These are phyloP conservation scores for Adela reaumurella DNA, from an alignment of 2,888 invertebrate species.

Conservation along the genomic window DNA sequence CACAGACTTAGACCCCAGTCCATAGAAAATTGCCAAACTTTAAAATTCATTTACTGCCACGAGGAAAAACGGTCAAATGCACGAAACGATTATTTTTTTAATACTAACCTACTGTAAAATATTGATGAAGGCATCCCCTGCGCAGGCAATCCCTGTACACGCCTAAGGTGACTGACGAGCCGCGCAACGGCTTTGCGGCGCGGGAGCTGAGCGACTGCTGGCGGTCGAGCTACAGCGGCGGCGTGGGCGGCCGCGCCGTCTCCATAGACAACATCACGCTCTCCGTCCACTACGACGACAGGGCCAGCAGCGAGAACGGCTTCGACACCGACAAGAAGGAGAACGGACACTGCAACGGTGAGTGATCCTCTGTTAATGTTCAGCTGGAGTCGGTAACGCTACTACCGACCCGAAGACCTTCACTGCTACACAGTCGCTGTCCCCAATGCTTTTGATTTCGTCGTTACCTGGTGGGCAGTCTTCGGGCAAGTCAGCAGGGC, in stretches of 20 bases:
- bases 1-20: too few species aligned
- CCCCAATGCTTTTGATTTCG: too few species aligned
- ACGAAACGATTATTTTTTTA: too few species aligned
- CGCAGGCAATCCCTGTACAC: constrained; percentile 66
- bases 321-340: constrained; percentile 39
- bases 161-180: constrained; percentile 63
- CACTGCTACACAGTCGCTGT: too few species aligned
- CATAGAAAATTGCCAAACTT: too few species aligned
- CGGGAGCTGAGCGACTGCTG: constrained; percentile 35
- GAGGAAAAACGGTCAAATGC: too few species aligned
- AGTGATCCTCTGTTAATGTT: not conserved
- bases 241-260: constrained; percentile 44
- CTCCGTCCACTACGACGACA: constrained; percentile 32
- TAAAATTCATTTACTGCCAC: too few species aligned
- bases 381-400: not conserved
- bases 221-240: constrained; percentile 31
- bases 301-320: constrained; percentile 28
- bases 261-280: constrained; percentile 62
- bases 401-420: too few species aligned
- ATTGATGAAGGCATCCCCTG: too few species aligned
- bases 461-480: too few species aligned
- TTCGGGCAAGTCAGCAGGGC: too few species aligned
- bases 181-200: constrained; percentile 34
- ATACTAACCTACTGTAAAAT: too few species aligned
- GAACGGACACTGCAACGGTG: constrained; percentile 36